A percentile compares a stretch with the other conserved stretches of the same genome.
phyloP scores from a whole-genome alignment of 1,140 invertebrate genomes.

The Tetramorium parvispinum region DNA sequence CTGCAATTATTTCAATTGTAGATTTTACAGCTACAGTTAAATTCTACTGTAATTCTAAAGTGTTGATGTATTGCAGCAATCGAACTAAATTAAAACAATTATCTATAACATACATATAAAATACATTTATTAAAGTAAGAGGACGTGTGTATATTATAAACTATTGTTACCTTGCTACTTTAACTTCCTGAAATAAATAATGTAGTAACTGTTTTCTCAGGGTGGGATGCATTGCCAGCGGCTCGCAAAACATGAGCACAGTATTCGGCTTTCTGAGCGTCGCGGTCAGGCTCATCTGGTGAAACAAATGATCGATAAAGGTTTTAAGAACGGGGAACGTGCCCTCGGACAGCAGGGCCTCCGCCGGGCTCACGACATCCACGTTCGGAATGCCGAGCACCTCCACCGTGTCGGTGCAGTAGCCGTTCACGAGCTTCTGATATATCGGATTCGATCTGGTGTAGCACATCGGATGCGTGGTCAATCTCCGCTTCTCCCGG shows the following conservation, averaged over 20 bases:
- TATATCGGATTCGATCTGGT: slow-evolving; percentile 82
- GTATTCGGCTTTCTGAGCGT: slow-evolving; percentile 84
- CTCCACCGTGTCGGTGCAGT: slow-evolving; percentile 83
- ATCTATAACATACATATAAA: not conserved
- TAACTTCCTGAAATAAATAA: slow-evolving; percentile 85
- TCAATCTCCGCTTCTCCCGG: slow-evolving; percentile 82
- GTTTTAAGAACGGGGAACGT: slow-evolving; percentile 83
- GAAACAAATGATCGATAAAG: slow-evolving; percentile 84
- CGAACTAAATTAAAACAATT: not conserved
- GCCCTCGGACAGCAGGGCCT: slow-evolving; percentile 82
- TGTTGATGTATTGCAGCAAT: not conserved
- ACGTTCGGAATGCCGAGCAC: slow-evolving; percentile 85
- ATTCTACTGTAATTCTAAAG: not conserved
- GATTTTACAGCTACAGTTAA: slow-evolving; percentile 52
- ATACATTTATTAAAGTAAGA: not conserved
- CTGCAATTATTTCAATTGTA: slow-evolving; percentile 65
- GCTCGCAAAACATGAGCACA: slow-evolving; percentile 85
- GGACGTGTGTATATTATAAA: not conserved
- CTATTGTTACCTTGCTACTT: slow-evolving; percentile 83
- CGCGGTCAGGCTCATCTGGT: slow-evolving; percentile 83
- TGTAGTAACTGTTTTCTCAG: slow-evolving; percentile 84
- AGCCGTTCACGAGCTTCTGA: slow-evolving; percentile 84
- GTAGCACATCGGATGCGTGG: slow-evolving; percentile 77
- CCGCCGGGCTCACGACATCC: slow-evolving; percentile 84
- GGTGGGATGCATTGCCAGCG: slow-evolving; percentile 82